Base-by-base conservation (phyloP, 2,113 vertebrate species). In the Cariama cristata region DNA sequence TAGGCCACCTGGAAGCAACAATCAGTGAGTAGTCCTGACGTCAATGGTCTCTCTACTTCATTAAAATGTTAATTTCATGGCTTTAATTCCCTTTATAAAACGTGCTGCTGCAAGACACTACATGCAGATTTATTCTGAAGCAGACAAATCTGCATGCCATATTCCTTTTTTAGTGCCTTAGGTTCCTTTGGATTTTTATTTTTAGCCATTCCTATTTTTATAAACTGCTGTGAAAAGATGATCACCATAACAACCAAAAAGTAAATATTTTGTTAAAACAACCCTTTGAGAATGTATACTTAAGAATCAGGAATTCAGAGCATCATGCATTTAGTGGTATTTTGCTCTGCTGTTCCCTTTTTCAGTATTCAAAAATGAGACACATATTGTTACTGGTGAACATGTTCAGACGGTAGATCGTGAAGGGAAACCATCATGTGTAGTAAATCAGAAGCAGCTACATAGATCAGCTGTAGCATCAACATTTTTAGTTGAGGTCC, bases 41-140 rank as follows among this genome's bases (percentile, higher is more conserved):
- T 98, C 98, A 98, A 27, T 97, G 96, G 98, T 97, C 97, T 98
- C 83, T 97, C 97, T 98, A 89, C 98, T 98, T 98, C 98, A 98
- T 98, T 98, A 98, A 98, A 98, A 98, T 98, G 97, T 97, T 98
- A 98, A 98, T 98, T 99, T 98, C 96, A 94, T 98, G 97, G 96
- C 84, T 98, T 97, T 98, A 98, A 98, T 98, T 98, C 97, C 93
- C 85, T 98, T 98, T 98, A 96, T 98, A 96, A 97, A 98, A 96
- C 63, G 67, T 96, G 94, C 95, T 92, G 93, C 96, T 98, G 90
- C 80, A 94, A 97, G 97, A 98, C 94, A 96, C 93, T 95, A 27
- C 96, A 97, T 98, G 97, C 96, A 97, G 96, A 98, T 98, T 96
- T 97, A 94, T 96, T 98, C 97, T 88, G 81, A 94, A 92, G 62